Evolutionary conservation across 2,113 vertebrate species (phyloP).

Genomic region (Mirza zaza): DNA sequence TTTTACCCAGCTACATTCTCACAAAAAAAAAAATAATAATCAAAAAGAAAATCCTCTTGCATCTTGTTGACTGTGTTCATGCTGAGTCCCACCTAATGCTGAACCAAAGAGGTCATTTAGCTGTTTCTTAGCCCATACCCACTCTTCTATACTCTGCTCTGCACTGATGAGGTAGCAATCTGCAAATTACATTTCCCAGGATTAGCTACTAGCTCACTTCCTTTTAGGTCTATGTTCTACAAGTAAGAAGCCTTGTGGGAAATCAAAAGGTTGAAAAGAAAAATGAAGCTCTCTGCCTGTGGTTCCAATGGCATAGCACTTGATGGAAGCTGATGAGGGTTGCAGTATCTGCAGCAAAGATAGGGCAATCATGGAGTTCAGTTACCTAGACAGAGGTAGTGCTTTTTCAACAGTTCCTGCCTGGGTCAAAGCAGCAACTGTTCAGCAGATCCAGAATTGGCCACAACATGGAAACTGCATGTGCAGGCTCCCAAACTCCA

Average conservation of each 20-base stretch:
- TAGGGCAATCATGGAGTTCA: neutral
- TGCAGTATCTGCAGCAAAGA: neutral
- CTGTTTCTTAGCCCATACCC: neutral
- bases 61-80: neutral
- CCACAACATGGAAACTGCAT: fast-evolving
- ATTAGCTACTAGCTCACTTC: neutral
- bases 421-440: neutral
- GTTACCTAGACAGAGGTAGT: neutral
- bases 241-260: neutral
- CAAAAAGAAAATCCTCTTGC: neutral
- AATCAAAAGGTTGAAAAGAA: neutral
- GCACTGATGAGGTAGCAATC: too few relatives aligned
- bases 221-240: neutral
- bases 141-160: neutral
- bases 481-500: neutral
- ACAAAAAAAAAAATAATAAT: neutral
- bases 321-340: neutral
- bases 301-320: neutral
- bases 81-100: neutral
- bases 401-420: neutral
- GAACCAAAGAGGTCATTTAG: neutral
- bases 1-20: neutral
- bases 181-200: neutral
- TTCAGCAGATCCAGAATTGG: neutral
- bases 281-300: neutral